These are phyloP conservation scores for Mastacembelus armatus DNA, from an alignment of 2,797 vertebrate species.

Conservation along the genomic window DNA sequence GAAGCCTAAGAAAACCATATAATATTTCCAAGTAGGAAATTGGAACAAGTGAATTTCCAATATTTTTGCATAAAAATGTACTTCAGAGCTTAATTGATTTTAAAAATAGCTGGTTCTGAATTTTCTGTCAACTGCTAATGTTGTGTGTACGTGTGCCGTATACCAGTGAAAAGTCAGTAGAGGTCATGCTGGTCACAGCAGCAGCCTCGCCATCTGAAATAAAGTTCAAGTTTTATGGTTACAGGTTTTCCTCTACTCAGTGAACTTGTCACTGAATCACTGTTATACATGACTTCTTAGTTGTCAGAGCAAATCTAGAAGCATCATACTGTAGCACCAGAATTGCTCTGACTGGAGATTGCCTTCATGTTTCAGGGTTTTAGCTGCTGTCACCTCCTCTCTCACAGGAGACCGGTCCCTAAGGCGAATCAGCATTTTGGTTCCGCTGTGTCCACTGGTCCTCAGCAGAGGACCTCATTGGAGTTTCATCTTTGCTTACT, in stretches of 20 bases:
- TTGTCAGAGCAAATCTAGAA: slow-evolving; percentile 39
- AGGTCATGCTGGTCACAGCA: neutral
- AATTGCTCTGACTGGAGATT: slow-evolving; percentile 23
- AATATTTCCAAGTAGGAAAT: no score
- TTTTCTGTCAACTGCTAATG: neutral
- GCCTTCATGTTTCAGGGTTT: slow-evolving; percentile 38
- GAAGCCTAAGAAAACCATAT: neutral
- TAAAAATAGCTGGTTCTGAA: neutral
- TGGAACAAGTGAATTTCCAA: no score
- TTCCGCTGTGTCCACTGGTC: slow-evolving; percentile 11
- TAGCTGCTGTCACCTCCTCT: slow-evolving; percentile 49
- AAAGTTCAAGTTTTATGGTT: slow-evolving; percentile 15
- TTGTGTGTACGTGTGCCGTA: neutral
- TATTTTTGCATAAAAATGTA: neutral
- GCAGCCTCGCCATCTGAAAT: slow-evolving; percentile 7
- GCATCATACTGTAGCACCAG: slow-evolving; percentile 19
- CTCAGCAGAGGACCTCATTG: slow-evolving; percentile 18
- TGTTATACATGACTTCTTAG: slow-evolving; percentile 18
- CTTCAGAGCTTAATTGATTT: neutral
- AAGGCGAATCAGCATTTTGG: slow-evolving; percentile 35
- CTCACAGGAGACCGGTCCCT: slow-evolving; percentile 33
- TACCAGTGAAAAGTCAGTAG: neutral
- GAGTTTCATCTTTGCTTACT: slow-evolving; percentile 38
- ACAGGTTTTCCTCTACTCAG: neutral
- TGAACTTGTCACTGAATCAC: slow-evolving; percentile 19